Evolutionary conservation across 2,113 vertebrate species (phyloP), one percentile per base, ranked within the genome.

Genomic region (Pseudorectes ferrugineus): DNA sequence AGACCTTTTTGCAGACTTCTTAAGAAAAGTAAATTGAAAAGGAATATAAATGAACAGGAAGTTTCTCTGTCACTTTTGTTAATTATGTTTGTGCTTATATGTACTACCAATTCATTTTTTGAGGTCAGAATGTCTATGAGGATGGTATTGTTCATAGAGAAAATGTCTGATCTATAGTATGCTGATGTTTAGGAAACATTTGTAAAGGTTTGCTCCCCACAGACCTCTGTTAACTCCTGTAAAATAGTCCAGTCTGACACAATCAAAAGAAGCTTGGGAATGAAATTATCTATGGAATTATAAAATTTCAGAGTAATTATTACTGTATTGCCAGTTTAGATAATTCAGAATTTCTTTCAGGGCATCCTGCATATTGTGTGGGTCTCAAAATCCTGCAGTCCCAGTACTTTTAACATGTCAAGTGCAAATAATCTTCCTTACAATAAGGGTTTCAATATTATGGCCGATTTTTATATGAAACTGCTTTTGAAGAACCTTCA

Each of bases 31-130:
- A 72, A 62, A 75, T 91, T 88, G 25, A 46, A 92, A 84, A 62
- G 9, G 21, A 62, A 63, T 74, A 46, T 58, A 74, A 70, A 78
- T 79, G 40, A 63, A 63, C 23, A 79, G 46, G 45, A 89, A 80
- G 46, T 65, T 90, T 85, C 12, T 72, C 59, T 86, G 88, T 93
- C 92, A 92, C 28, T 86, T 96, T 96, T 76, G 72, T 95, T 89
- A 97, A 95, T 95, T 75, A 43, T 78, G 12, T 94, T 97, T 96
- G 74, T 45, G 22, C 25, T 92, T 63, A 35, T 10, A 8, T 88
- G 72, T 85, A 77, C 21, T 75, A 76, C 35, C 9, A 76, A 73
- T 66, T 91, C 59, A 93, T 89, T 94, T 89, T 62, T 35, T 38
- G 48, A 70, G 85, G 72, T 96, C 83, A 80, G 21, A 79, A 29